Percentiles rank a stretch among this genome's conserved stretches.
These are phyloP conservation scores for Diarsia brunnea DNA, from an alignment of 2,888 invertebrate genomes.

Conservation along the genomic window DNA sequence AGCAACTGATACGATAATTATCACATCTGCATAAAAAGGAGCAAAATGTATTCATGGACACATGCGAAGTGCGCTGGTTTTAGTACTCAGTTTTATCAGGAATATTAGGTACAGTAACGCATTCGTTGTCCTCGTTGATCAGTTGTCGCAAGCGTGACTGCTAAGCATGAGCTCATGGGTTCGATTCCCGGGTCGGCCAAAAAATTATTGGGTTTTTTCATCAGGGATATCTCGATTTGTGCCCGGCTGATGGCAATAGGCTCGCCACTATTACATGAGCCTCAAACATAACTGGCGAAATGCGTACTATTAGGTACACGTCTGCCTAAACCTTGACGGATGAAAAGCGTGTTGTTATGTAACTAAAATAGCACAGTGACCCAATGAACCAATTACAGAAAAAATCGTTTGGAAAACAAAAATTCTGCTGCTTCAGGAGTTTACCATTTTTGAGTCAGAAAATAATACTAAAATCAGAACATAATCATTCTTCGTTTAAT, in stretches of 20 bases:
- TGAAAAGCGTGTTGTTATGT: no score
- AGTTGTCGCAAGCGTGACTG: no score
- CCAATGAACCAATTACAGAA: background rate
- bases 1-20: constrained; percentile 43
- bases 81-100: background rate
- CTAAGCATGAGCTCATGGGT: no score
- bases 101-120: background rate
- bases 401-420: background rate
- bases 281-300: no score
- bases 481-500: background rate
- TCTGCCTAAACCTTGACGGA: no score
- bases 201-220: no score
- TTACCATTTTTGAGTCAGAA: background rate
- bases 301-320: no score
- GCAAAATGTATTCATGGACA: constrained; percentile 7
- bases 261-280: no score
- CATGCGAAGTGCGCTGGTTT: background rate
- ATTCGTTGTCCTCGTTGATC: no score
- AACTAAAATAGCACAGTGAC: background rate
- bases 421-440: background rate
- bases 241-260: no score
- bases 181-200: no score
- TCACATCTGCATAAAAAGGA: constrained; percentile 38
- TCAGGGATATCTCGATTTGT: no score
- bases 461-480: background rate